Evolutionary conservation across 2,797 vertebrate genomes (phyloP).

Genomic region (Bovichtus variegatus): DNA sequence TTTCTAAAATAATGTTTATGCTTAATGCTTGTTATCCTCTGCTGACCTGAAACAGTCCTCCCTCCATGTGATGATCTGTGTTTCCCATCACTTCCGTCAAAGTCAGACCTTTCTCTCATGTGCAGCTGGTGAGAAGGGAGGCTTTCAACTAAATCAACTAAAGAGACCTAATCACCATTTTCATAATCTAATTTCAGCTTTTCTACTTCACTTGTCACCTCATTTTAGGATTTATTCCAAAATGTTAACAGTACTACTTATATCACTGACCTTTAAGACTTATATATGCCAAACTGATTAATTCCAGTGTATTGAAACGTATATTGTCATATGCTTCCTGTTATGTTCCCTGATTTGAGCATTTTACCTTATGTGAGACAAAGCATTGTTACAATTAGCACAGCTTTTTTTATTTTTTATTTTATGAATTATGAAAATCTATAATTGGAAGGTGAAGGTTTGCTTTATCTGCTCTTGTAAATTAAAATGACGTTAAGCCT

Average conservation of each 20-base stretch:
- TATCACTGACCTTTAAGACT: conserved; percentile 28
- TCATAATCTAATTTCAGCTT: conserved; percentile 58
- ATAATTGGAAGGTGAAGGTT: conserved; percentile 8
- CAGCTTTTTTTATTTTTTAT: too few relatives aligned
- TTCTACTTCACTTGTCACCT: conserved; percentile 30
- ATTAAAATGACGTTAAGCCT: conserved; percentile 9
- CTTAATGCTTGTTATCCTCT: conserved; percentile 46
- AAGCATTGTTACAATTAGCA: background rate
- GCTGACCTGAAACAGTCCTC: conserved; percentile 63
- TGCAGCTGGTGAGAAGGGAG: conserved; percentile 22
- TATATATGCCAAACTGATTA: background rate
- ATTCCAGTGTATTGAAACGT: background rate
- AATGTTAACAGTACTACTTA: background rate
- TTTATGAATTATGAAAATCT: background rate
- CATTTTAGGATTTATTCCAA: conserved; percentile 48
- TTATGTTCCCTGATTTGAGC: background rate
- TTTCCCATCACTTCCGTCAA: conserved; percentile 52
- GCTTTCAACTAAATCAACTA: conserved; percentile 57
- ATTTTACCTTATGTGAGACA: conserved; percentile 11
- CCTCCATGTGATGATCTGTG: conserved; percentile 46
- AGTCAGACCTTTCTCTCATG: conserved; percentile 46
- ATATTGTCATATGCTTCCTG: background rate
- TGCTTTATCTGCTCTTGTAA: conserved; percentile 23
- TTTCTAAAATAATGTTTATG: conserved; percentile 27
- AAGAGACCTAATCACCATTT: conserved; percentile 41